phyloP scores from a whole-genome alignment of 2,113 vertebrate genomes.

The Notarius quadriscutis region DNA sequence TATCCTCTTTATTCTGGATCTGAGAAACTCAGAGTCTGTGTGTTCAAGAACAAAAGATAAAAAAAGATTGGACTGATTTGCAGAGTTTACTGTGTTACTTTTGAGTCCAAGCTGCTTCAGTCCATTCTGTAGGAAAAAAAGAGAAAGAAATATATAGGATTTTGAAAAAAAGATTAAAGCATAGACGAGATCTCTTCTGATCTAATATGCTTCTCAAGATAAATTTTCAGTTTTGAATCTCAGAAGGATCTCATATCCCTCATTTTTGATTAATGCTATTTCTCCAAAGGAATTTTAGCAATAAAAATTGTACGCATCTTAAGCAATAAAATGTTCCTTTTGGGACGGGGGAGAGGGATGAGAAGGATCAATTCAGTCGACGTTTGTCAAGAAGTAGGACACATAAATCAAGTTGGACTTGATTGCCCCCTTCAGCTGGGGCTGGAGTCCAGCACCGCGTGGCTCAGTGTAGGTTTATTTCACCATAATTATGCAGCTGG shows the following conservation, averaged over 20 bases:
- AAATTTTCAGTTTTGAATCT: not conserved
- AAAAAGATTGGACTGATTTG: not conserved
- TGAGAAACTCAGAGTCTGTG: not conserved
- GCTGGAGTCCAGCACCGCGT: constrained; percentile 15
- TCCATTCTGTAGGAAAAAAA: not conserved
- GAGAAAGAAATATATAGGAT: too few relatives aligned
- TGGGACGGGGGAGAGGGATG: not conserved
- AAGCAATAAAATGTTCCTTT: constrained; percentile 13
- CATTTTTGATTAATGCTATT: constrained; percentile 16
- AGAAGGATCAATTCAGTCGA: not conserved
- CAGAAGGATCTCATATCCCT: not conserved
- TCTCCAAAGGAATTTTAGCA: constrained; percentile 13
- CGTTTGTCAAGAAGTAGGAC: not conserved
- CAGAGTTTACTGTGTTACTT: not conserved
- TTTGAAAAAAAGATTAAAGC: constrained; percentile 17
- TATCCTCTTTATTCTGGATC: not conserved
- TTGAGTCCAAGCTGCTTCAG: not conserved
- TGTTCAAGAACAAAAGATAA: not conserved
- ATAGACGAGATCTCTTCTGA: not conserved
- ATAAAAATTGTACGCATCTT: not conserved
- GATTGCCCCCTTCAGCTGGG: constrained; percentile 6
- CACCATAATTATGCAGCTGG: constrained; percentile 32
- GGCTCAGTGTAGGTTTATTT: not conserved
- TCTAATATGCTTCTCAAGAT: constrained; percentile 16
- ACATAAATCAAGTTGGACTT: constrained; percentile 9